These are phyloP conservation scores for Heteropelma amictum DNA, from an alignment of 2,888 invertebrate genomes.

Conservation along the genomic window DNA sequence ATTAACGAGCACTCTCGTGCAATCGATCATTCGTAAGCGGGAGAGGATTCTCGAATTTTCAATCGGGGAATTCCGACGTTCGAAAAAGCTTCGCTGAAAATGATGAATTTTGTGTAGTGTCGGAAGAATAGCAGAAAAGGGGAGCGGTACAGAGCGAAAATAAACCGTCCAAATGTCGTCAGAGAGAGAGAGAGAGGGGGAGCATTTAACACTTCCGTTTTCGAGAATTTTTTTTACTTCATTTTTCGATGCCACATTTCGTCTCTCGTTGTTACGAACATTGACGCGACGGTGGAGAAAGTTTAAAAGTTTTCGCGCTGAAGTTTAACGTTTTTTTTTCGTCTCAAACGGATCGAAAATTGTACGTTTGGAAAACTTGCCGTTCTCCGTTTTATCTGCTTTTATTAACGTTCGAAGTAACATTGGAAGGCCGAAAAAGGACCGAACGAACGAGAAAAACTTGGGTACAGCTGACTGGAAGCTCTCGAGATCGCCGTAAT, in stretches of 20 bases:
- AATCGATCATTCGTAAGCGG: constrained; percentile 16
- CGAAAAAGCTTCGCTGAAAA: neutral
- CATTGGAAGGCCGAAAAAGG: neutral
- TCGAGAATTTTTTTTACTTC: neutral
- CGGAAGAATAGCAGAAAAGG: neutral
- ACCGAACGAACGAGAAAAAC: neutral
- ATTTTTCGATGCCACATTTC: constrained; percentile 11
- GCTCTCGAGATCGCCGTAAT: constrained; percentile 29
- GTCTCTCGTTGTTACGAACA: neutral
- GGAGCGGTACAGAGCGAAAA: constrained; percentile 14
- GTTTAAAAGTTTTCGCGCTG: neutral
- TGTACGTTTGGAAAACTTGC: neutral
- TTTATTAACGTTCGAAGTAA: neutral
- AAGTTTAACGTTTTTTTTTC: no score
- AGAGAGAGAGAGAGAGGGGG: neutral
- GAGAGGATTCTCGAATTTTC: constrained; percentile 29
- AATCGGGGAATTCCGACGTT: constrained; percentile 11
- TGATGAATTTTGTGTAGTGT: constrained; percentile 11
- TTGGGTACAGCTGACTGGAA: constrained; percentile 27
- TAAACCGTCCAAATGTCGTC: constrained; percentile 37
- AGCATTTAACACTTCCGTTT: constrained; percentile 26
- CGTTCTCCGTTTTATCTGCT: neutral
- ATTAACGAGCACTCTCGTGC: constrained; percentile 7
- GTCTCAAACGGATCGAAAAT: neutral
- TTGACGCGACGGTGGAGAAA: neutral